These are phyloP conservation scores for Diorhabda carinulata DNA, from an alignment of 1,140 invertebrate species.

Conservation along the genomic window DNA sequence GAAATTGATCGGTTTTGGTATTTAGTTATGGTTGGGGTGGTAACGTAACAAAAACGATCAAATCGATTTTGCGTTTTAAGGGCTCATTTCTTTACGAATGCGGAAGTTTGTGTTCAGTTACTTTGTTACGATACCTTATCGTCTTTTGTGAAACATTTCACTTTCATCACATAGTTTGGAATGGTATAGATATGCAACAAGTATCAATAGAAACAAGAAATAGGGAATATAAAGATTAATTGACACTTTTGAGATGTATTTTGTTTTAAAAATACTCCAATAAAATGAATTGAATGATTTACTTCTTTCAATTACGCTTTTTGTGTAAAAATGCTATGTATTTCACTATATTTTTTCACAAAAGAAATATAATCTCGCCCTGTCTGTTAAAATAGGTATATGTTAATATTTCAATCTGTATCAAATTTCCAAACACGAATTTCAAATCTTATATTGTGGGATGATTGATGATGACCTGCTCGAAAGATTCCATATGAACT, in stretches of 20 bases:
- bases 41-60: slow-evolving; percentile 6
- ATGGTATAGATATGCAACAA: no score
- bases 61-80: slow-evolving; percentile 11
- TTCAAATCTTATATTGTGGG: background rate
- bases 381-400: background rate
- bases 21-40: slow-evolving; percentile 8
- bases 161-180: no score
- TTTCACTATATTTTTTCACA: no score
- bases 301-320: no score
- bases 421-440: background rate
- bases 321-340: no score
- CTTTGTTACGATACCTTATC: background rate
- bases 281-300: no score
- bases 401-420: slow-evolving; percentile 3
- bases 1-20: slow-evolving; percentile 46
- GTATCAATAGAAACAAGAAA: no score
- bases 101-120: slow-evolving; percentile 5
- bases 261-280: no score
- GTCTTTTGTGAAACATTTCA: background rate
- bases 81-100: slow-evolving; percentile 19
- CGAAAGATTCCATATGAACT: background rate
- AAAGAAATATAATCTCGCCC: no score
- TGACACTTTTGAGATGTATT: no score
- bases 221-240: no score
- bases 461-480: background rate